These are phyloP conservation scores for Euzophera pinguis DNA, from an alignment of 2,888 invertebrate species.

Conservation along the genomic window DNA sequence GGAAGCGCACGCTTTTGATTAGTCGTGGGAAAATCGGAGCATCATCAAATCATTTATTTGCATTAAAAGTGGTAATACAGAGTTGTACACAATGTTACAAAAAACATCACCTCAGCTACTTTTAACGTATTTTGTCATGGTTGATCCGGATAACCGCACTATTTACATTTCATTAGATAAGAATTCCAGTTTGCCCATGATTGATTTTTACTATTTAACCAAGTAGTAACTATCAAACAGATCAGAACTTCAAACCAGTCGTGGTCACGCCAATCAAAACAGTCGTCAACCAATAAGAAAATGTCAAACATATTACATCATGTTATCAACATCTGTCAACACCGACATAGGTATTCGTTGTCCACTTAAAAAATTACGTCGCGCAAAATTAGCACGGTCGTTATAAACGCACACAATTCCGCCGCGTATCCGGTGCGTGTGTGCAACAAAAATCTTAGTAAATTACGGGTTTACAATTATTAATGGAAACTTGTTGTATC, in stretches of 20 bases:
- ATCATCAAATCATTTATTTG: no score
- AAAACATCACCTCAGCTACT: no score
- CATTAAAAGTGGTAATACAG: no score
- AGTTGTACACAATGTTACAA: no score
- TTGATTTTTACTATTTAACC: no score
- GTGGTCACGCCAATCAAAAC: not conserved
- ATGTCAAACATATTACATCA: not conserved
- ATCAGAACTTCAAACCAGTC: not conserved
- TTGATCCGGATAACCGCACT: no score
- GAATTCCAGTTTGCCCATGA: no score
- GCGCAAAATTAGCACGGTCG: constrained; percentile 9
- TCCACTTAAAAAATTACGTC: constrained; percentile 9
- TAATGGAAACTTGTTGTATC: constrained; percentile 40
- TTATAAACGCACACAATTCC: constrained; percentile 3
- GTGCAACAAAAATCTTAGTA: constrained; percentile 29
- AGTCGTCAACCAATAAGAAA: not conserved
- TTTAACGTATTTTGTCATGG: no score
- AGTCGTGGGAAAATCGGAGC: not conserved
- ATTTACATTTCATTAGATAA: no score
- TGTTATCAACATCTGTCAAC: not conserved
- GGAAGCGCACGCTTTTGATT: not conserved
- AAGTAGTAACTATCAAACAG: not conserved
- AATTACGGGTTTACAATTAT: constrained; percentile 39
- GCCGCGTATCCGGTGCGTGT: constrained; percentile 20
- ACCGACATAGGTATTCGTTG: not conserved